A percentile compares a stretch with the other conserved stretches of the same genome.
phyloP scores from a whole-genome alignment of 2,888 invertebrate species.

The Dryadula phaetusa region DNA sequence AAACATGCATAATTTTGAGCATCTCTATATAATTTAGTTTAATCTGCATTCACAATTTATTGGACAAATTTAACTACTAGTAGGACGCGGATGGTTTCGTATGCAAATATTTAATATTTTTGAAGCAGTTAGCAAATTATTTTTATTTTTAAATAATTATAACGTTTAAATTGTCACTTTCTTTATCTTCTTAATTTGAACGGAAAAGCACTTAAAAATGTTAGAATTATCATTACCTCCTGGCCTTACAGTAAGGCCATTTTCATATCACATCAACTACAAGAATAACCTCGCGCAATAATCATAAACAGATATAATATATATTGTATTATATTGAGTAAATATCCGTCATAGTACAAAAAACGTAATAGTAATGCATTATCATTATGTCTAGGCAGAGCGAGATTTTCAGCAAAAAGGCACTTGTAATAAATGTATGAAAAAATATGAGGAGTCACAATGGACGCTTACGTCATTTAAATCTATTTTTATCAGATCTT shows the following conservation, averaged over 20 bases:
- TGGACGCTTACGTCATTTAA: slow-evolving; percentile 7
- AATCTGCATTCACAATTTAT: not conserved
- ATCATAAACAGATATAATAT: slow-evolving; percentile 1
- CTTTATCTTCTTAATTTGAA: too few species aligned
- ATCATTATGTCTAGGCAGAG: not conserved
- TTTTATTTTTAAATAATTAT: not conserved
- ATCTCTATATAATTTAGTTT: not conserved
- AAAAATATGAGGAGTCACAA: not conserved
- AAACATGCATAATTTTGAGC: not conserved
- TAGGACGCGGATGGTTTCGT: too few species aligned
- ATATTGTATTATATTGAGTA: not conserved
- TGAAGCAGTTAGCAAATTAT: not conserved
- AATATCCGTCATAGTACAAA: not conserved
- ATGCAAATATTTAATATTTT: not conserved
- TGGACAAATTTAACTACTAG: too few species aligned
- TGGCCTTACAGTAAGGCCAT: slow-evolving; percentile 23
- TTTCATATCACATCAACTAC: slow-evolving; percentile 17
- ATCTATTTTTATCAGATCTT: not conserved
- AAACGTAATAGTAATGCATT: not conserved
- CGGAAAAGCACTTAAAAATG: not conserved
- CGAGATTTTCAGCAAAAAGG: not conserved
- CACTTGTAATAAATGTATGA: not conserved
- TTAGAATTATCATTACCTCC: not conserved
- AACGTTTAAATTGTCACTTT: too few species aligned
- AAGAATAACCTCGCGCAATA: slow-evolving; percentile 14